Base-by-base conservation (phyloP, 1,140 invertebrate genomes). In the Galleria mellonella region DNA sequence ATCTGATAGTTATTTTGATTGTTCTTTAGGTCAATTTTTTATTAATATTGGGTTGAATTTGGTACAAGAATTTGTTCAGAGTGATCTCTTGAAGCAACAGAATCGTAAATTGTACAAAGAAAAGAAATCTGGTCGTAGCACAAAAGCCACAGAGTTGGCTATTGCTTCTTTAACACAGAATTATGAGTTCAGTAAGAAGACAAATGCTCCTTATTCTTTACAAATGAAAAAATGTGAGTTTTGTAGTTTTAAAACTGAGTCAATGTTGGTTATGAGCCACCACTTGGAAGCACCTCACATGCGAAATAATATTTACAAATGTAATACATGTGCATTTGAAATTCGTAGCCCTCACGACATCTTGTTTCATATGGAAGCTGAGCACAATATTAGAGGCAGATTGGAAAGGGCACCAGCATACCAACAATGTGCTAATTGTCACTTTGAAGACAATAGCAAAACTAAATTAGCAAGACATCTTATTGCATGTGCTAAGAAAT, bases 191-290 rank as follows among this genome's bases (percentile, higher is more conserved):
- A 96, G 93, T 69, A 96, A 96, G 83, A 93, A 93, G 78, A 94
- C 94, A 72, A 97, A 98, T 74, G 91, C 94, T 61, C 94, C 94
- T 44, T 95, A 94, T 86, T 91, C 93, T 53, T 89, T 94, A 58
- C 88, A 90, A 57, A 88, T 93, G 75, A 94, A 94, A 67, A 94
- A 94, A 72, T 98, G 96, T 87, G 91, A 96, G 65, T 93, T 93
- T 70, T 98, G 97, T 88, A 95, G 91, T 75, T 98, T 98, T 87
- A 95, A 95, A 82, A 96, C 96, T 0, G 96, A 98, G 83, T 98
- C 96, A 11, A 84, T 89, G 6, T 87, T 97, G 59, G 94, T 96
- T 12, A 93, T 98, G 92, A 91, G 94, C 33, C 92, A 95, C 79
- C 97, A 98, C 82, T 89, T 96, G 69, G 94, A 97, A 74, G 96